phyloP scores from a whole-genome alignment of 2,113 vertebrate species.

The Trematocara zebra region DNA sequence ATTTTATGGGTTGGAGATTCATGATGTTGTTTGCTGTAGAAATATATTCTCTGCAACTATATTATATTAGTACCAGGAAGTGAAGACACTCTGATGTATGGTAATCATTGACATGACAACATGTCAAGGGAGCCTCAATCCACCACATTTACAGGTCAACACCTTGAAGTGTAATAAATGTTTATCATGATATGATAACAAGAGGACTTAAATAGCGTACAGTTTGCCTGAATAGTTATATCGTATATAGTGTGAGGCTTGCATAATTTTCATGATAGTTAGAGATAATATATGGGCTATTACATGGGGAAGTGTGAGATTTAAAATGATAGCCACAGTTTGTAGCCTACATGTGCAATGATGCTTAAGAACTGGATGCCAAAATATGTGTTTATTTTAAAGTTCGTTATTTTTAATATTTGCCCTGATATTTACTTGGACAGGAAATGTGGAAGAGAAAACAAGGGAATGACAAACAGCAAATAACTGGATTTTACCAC shows the following conservation, averaged over 20 bases:
- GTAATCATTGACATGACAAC: neutral
- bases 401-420: neutral
- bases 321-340: neutral
- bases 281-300: neutral
- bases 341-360: neutral
- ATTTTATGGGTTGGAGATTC: slow-evolving; percentile 67
- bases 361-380: neutral
- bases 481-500: neutral
- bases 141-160: neutral
- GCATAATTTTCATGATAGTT: neutral
- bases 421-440: neutral
- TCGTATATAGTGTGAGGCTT: neutral
- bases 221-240: neutral
- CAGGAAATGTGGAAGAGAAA: neutral
- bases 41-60: slow-evolving; percentile 44
- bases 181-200: neutral
- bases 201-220: neutral
- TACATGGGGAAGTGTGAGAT: neutral
- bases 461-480: neutral
- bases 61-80: slow-evolving; percentile 39
- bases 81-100: slow-evolving; percentile 27
- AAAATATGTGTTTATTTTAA: neutral
- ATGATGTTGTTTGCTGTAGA: slow-evolving; percentile 51
- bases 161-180: neutral
- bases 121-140: neutral